phyloP scores from a whole-genome alignment of 2,888 invertebrate genomes.

The Agriopis marginaria region DNA sequence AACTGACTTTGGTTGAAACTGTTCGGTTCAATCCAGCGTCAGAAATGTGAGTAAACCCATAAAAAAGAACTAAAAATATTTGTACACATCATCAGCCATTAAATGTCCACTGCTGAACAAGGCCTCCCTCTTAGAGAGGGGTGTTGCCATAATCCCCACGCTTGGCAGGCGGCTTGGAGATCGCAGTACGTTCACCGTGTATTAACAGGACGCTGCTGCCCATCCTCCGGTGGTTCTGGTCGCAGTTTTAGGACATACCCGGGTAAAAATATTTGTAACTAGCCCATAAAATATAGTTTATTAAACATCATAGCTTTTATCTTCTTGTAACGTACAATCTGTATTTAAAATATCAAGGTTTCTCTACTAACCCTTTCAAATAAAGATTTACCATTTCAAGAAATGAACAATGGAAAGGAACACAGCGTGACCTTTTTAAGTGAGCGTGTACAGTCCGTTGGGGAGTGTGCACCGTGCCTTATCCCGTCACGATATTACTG shows the following conservation, averaged over 20 bases:
- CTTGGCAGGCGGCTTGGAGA: too few species aligned
- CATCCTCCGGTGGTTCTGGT: too few species aligned
- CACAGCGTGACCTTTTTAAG: conserved; percentile 36
- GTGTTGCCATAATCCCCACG: too few species aligned
- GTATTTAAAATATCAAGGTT: conserved; percentile 18
- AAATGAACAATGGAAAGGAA: conserved; percentile 37
- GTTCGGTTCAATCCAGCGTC: too few species aligned
- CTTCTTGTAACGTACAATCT: not conserved
- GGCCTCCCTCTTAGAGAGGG: too few species aligned
- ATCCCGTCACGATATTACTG: conserved; percentile 24
- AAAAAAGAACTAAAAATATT: not conserved
- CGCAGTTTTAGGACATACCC: too few species aligned
- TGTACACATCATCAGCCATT: too few species aligned
- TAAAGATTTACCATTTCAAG: conserved; percentile 25
- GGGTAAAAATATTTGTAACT: not conserved
- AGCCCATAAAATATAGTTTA: not conserved
- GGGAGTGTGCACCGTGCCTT: conserved; percentile 40
- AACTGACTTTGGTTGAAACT: too few species aligned
- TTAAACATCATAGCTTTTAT: not conserved
- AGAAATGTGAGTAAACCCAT: too few species aligned
- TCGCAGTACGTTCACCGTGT: too few species aligned
- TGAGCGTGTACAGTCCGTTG: conserved; percentile 11
- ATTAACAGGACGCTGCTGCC: too few species aligned
- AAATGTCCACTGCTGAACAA: too few species aligned
- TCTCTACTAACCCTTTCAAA: conserved; percentile 11